phyloP scores from a whole-genome alignment of 2,113 vertebrate species.

The Planiliza haematocheilus region DNA sequence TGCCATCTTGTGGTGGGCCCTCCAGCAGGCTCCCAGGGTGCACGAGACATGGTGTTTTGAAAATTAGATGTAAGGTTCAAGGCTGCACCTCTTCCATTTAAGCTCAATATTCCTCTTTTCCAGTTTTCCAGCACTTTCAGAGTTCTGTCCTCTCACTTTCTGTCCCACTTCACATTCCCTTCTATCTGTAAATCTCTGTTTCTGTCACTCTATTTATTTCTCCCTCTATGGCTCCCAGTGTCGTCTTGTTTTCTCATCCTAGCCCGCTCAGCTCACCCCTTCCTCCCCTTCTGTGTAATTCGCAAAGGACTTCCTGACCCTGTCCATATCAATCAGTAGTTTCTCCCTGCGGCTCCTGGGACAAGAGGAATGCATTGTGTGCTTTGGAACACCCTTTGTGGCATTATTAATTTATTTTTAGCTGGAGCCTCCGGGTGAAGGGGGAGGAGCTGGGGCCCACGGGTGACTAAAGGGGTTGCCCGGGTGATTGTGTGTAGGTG shows the following conservation, averaged over 20 bases:
- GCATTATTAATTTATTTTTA: slow-evolving; percentile 84
- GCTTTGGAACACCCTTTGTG: slow-evolving; percentile 76
- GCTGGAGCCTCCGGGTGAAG: slow-evolving; percentile 51
- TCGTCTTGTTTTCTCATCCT: slow-evolving; percentile 43
- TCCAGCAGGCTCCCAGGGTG: slow-evolving; percentile 41
- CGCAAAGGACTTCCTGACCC: slow-evolving; percentile 76
- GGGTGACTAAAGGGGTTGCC: slow-evolving; percentile 57
- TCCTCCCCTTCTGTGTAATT: slow-evolving; percentile 41
- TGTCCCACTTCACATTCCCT: slow-evolving; percentile 47
- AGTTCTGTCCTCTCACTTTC: slow-evolving; percentile 40
- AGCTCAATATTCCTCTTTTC: slow-evolving; percentile 13
- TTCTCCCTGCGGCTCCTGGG: slow-evolving; percentile 65
- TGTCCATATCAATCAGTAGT: slow-evolving; percentile 79
- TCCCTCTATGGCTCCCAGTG: slow-evolving; percentile 19
- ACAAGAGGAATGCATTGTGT: slow-evolving; percentile 83
- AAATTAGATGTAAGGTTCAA: slow-evolving; percentile 3
- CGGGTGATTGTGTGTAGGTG: slow-evolving; percentile 67
- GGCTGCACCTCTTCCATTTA: not conserved
- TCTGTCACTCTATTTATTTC: slow-evolving; percentile 26
- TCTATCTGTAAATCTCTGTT: slow-evolving; percentile 29
- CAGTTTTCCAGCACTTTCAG: slow-evolving; percentile 14
- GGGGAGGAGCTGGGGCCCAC: slow-evolving; percentile 48
- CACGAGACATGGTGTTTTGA: slow-evolving; percentile 18
- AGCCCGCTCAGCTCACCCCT: slow-evolving; percentile 20
- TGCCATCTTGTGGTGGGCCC: slow-evolving; percentile 32